Evolutionary conservation across 1,140 invertebrate species (phyloP).

Genomic region (Camponotus pennsylvanicus): DNA sequence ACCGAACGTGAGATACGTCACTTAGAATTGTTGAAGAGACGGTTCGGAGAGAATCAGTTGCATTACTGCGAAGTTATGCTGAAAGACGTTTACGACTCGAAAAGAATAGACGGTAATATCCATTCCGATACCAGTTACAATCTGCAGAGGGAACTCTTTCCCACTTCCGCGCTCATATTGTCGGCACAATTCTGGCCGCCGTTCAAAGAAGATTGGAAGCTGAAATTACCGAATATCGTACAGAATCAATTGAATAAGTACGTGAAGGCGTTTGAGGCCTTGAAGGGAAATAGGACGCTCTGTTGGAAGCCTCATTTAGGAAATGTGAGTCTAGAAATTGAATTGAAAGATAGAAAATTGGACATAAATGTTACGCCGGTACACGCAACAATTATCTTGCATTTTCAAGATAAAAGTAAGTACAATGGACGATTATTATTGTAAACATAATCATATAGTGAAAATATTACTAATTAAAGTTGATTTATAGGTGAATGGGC

Average conservation of each 20-base stretch:
- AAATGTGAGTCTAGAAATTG: slow-evolving; percentile 96
- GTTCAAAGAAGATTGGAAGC: slow-evolving; percentile 96
- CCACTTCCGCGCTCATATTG: slow-evolving; percentile 94
- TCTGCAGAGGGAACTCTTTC: slow-evolving; percentile 88
- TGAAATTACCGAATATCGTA: slow-evolving; percentile 94
- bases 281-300: slow-evolving; percentile 97
- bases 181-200: slow-evolving; percentile 99
- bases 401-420: slow-evolving; percentile 96
- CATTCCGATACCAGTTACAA: slow-evolving; percentile 90
- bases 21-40: slow-evolving; percentile 96
- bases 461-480: background rate
- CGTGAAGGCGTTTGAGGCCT: slow-evolving; percentile 96
- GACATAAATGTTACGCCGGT: slow-evolving; percentile 96
- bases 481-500: slow-evolving; percentile 90
- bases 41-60: slow-evolving; percentile 98
- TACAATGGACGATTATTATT: slow-evolving; percentile 10
- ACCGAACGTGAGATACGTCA: slow-evolving; percentile 98
- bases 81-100: slow-evolving; percentile 97
- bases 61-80: slow-evolving; percentile 99
- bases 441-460: background rate
- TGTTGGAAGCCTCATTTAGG: slow-evolving; percentile 98
- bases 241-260: slow-evolving; percentile 94
- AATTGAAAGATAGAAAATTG: slow-evolving; percentile 93
- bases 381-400: slow-evolving; percentile 97
- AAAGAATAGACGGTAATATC: slow-evolving; percentile 95